Percentiles rank a stretch among this genome's conserved stretches.
Conservation (phyloP, 2,113 vertebrate genomes). For the Galeopterus variegatus region DNA sequence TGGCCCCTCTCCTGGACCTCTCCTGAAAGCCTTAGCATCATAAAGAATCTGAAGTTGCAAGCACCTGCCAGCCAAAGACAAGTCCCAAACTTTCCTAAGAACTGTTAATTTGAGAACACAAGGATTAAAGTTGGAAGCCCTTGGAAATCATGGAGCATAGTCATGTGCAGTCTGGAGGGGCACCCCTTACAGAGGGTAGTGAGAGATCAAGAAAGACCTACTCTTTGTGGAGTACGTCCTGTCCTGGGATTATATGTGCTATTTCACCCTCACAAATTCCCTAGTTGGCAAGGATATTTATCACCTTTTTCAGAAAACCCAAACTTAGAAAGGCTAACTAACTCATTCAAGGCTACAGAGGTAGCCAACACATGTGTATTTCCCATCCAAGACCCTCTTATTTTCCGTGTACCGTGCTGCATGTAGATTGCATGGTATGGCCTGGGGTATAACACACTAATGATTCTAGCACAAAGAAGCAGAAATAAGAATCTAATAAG, state of each 20-base stretch:
- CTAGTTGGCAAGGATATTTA: background rate
- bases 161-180: background rate
- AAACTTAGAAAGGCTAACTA: slow-evolving; percentile 21
- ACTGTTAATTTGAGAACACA: background rate
- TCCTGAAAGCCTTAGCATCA: background rate
- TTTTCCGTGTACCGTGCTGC: background rate
- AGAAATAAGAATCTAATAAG: background rate
- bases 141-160: background rate
- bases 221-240: background rate
- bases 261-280: background rate
- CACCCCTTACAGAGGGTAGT: background rate
- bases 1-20: background rate
- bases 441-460: background rate
- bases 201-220: background rate
- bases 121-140: background rate
- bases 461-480: background rate
- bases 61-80: background rate
- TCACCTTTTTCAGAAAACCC: background rate
- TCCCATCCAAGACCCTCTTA: background rate
- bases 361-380: background rate
- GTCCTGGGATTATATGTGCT: background rate
- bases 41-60: background rate
- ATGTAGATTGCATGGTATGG: background rate
- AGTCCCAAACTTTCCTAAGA: background rate
- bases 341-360: background rate